Conservation (phyloP, 2,113 vertebrate genomes). For the Penelope pileata region DNA sequence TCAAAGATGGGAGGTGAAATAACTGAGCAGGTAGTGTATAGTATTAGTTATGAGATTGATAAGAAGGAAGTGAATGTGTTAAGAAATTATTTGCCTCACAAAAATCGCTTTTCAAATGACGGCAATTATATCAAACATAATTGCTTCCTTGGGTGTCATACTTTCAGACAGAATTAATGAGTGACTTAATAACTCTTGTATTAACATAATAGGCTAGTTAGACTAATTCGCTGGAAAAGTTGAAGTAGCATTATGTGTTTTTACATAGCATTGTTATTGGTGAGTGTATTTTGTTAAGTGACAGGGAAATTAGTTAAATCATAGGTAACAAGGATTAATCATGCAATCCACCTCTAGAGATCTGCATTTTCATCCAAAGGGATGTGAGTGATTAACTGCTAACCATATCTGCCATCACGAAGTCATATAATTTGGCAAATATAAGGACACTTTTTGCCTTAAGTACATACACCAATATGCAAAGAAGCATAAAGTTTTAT, state of each 20-base stretch:
- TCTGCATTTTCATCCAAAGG: neutral
- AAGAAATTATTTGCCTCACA: constrained; percentile 8
- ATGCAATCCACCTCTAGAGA: neutral
- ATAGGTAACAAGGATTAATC: neutral
- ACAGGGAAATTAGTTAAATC: constrained; percentile 2
- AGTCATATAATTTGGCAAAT: neutral
- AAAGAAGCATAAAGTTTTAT: neutral
- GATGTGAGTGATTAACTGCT: neutral
- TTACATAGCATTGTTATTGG: neutral
- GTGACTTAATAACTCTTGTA: constrained; percentile 30
- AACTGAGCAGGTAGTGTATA: neutral
- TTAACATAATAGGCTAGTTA: constrained; percentile 48
- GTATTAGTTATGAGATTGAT: neutral
- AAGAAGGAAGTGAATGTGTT: constrained; percentile 4
- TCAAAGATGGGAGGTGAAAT: neutral
- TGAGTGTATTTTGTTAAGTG: neutral
- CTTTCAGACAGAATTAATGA: constrained; percentile 56
- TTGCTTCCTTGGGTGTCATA: constrained; percentile 47
- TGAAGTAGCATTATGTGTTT: constrained; percentile 23
- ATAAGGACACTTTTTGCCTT: neutral
- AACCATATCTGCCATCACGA: neutral
- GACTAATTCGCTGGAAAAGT: constrained; percentile 48
- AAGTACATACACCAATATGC: neutral
- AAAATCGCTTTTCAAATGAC: constrained; percentile 38
- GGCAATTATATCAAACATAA: constrained; percentile 34